Percentiles rank a stretch among this genome's conserved stretches.
Conservation (phyloP, 2,888 invertebrate species). For the Chydorus sphaericus region DNA sequence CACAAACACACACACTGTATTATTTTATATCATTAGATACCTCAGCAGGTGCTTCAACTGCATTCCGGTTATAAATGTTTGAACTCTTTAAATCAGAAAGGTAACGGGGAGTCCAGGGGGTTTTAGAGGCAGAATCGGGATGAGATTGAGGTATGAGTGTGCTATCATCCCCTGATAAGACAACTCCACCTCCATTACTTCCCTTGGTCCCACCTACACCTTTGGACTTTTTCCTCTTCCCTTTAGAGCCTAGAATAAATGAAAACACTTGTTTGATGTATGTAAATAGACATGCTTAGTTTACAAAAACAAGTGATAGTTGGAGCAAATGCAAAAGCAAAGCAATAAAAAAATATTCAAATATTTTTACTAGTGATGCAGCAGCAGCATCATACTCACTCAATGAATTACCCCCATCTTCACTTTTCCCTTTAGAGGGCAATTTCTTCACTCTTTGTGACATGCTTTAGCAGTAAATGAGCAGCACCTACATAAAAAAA, state of each 20-base stretch:
- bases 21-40: constrained; percentile 21
- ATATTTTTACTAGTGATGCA: neutral
- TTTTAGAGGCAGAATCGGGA: constrained; percentile 11
- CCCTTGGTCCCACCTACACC: constrained; percentile 4
- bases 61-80: constrained; percentile 64
- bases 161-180: constrained; percentile 1
- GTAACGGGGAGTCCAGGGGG: constrained; percentile 63
- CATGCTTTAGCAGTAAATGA: constrained; percentile 18
- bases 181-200: neutral
- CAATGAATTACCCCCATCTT: constrained; percentile 4
- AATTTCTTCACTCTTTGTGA: constrained; percentile 23
- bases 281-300: too few relatives aligned
- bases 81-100: constrained; percentile 74
- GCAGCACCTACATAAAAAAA: neutral
- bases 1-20: constrained; percentile 4
- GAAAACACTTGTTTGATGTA: neutral
- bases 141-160: constrained; percentile 8
- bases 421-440: constrained; percentile 8
- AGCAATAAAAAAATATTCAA: too few relatives aligned
- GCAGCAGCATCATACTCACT: neutral
- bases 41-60: constrained; percentile 67
- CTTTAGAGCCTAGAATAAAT: constrained; percentile 3
- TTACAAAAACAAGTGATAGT: too few relatives aligned
- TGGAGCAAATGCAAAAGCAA: too few relatives aligned
- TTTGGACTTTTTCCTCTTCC: neutral